Evolutionary conservation across 1,140 invertebrate genomes (phyloP).

Genomic region (Apis mellifera): Amel_HAv3.1 CM009935.2:8254001-8254500

Average conservation of each 20-base stretch:
- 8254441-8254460: conserved; percentile 86
- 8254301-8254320: too few relatives aligned
- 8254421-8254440: conserved; percentile 72
- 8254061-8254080: conserved; percentile 69
- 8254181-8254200: conserved; percentile 91
- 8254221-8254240: conserved; percentile 91
- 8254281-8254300: too few relatives aligned
- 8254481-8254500: conserved; percentile 92
- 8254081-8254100: conserved; percentile 65
- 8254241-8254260: conserved; percentile 88
- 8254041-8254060: conserved; percentile 49
- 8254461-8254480: conserved; percentile 92
- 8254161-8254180: conserved; percentile 89
- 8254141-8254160: conserved; percentile 85
- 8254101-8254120: conserved; percentile 63
- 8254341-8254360: too few relatives aligned
- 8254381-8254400: neutral
- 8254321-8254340: too few relatives aligned
- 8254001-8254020: neutral
- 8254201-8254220: conserved; percentile 90
- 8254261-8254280: conserved; percentile 79
- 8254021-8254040: neutral
- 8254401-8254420: too few relatives aligned
- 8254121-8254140: conserved; percentile 76
- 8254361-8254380: too few relatives aligned